A percentile compares a stretch with the other conserved stretches of the same genome.
Conservation (phyloP, 23 tunicate genomes). For the Ascidia mentula region DNA sequence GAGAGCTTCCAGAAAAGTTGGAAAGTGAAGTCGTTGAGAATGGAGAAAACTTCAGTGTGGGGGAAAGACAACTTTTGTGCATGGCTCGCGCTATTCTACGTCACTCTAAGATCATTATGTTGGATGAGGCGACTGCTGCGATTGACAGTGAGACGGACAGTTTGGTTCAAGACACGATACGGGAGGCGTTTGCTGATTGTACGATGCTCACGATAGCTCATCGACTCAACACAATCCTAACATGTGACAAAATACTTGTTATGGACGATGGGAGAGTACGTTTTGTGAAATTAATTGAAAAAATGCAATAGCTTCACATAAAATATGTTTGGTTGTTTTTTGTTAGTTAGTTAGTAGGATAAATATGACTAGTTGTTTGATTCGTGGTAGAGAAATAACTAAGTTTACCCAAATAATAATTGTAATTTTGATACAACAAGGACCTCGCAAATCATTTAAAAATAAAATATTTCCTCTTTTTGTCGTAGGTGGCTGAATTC, state of each 20-base stretch:
- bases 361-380: no score
- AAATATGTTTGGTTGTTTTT: no score
- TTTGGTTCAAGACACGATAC: constrained; percentile 87
- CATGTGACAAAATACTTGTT: constrained; percentile 82
- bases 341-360: no score
- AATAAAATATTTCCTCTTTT: no score
- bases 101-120: constrained; percentile 81
- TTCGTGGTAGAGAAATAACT: no score
- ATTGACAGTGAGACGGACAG: constrained; percentile 89
- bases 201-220: constrained; percentile 97
- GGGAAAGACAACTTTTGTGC: constrained; percentile 85
- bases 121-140: constrained; percentile 96
- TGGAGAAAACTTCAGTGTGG: constrained; percentile 96
- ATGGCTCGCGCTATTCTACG: constrained; percentile 92
- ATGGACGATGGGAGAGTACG: constrained; percentile 86
- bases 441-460: no score
- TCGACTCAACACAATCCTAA: constrained; percentile 85
- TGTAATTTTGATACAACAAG: no score
- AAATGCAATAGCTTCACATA: no score
- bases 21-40: constrained; percentile 85
- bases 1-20: constrained; percentile 59
- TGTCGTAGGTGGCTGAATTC: constrained; percentile 67
- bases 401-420: no score
- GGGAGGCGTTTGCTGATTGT: constrained; percentile 87
- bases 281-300: no score